phyloP scores from a whole-genome alignment of 2,888 invertebrate species.

The Ligdia adustata region DNA sequence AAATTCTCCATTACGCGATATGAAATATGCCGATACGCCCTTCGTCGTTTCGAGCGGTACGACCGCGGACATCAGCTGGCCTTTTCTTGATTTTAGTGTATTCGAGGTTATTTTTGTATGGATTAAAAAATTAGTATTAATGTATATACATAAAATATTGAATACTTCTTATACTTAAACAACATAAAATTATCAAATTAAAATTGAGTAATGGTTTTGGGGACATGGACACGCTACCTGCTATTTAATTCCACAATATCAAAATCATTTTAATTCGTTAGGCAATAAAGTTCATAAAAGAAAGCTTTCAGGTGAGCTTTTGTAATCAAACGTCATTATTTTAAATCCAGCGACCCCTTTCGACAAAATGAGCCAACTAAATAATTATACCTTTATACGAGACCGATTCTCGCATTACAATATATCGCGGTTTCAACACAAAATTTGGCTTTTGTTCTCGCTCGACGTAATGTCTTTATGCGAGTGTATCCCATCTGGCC shows the following conservation, averaged over 20 bases:
- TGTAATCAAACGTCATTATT: conserved; percentile 41
- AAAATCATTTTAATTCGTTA: conserved; percentile 11
- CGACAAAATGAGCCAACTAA: conserved; percentile 57
- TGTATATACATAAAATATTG: too few relatives aligned
- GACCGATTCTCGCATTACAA: conserved; percentile 58
- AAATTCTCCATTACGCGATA: conserved; percentile 84
- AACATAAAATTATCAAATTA: too few relatives aligned
- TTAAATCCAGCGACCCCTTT: conserved; percentile 55
- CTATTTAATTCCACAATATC: too few relatives aligned
- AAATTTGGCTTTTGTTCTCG: conserved; percentile 76
- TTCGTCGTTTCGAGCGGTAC: conserved; percentile 61
- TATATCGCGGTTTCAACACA: conserved; percentile 74
- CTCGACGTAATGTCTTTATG: conserved; percentile 70
- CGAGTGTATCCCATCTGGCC: too few relatives aligned
- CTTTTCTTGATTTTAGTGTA: conserved; percentile 30
- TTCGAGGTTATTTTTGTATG: too few relatives aligned
- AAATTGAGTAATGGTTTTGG: too few relatives aligned
- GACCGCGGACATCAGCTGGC: conserved; percentile 53
- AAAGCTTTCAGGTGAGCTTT: conserved; percentile 44
- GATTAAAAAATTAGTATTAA: too few relatives aligned
- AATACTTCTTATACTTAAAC: too few relatives aligned
- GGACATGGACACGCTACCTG: too few relatives aligned
- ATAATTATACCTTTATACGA: conserved; percentile 58
- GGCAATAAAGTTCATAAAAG: conserved; percentile 29
- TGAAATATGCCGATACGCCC: conserved; percentile 77